Conservation (phyloP, 2,113 vertebrate species). For the Trogon melanurus region DNA sequence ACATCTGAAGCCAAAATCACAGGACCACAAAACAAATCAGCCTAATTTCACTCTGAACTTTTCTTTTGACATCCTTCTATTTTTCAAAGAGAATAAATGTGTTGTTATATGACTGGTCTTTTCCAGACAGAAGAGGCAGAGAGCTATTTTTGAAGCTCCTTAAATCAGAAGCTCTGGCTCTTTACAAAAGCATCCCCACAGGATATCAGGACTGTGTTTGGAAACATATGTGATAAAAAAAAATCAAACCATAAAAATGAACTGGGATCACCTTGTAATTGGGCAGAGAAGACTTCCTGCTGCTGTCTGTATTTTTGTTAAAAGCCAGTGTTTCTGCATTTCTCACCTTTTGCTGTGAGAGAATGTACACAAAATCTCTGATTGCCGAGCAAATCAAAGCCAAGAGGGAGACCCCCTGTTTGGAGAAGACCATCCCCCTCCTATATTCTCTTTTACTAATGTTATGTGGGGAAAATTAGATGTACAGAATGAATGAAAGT, state of each 20-base stretch:
- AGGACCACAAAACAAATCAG: conserved; percentile 76
- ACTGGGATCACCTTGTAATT: conserved; percentile 83
- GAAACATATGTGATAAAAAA: conserved; percentile 82
- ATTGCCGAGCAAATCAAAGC: conserved; percentile 76
- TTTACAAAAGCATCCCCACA: conserved; percentile 84
- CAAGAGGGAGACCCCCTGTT: conserved; percentile 72
- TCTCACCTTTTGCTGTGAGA: conserved; percentile 75
- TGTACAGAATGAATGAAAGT: conserved; percentile 65
- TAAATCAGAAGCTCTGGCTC: conserved; percentile 82
- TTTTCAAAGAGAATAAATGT: conserved; percentile 82
- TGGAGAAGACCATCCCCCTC: conserved; percentile 72
- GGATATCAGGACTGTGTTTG: conserved; percentile 79
- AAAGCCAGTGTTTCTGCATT: conserved; percentile 71
- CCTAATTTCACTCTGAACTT: conserved; percentile 79
- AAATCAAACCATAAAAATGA: conserved; percentile 82
- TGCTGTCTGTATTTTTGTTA: conserved; percentile 71
- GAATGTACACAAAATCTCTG: conserved; percentile 77
- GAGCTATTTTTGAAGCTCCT: conserved; percentile 82
- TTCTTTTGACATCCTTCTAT: conserved; percentile 76
- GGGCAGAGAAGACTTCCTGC: conserved; percentile 80
- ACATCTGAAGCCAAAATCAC: conserved; percentile 68
- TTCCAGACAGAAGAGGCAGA: conserved; percentile 75
- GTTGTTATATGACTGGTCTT: conserved; percentile 75
- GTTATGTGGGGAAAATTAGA: conserved; percentile 72
- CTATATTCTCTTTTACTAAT: conserved; percentile 67